Evolutionary conservation across 2,888 invertebrate genomes (phyloP).

Genomic region (Aporophyla nigra): DNA sequence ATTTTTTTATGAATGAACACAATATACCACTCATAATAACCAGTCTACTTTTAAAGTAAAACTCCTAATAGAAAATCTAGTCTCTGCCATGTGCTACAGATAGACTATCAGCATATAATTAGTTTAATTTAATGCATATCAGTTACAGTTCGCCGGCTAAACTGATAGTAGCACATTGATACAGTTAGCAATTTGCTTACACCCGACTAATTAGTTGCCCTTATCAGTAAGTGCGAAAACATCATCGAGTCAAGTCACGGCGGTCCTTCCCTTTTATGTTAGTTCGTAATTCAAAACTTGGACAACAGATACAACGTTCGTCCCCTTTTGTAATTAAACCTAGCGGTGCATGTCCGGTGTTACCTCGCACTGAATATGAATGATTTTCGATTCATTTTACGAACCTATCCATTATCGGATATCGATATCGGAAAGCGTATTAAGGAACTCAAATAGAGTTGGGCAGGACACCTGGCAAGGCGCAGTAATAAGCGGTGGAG

Average conservation of each 20-base stretch:
- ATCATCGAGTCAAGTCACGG: conserved; percentile 57
- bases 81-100: neutral
- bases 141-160: conserved; percentile 43
- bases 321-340: conserved; percentile 49
- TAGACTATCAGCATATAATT: conserved; percentile 20
- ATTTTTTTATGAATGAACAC: conserved; percentile 34
- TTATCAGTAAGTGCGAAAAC: conserved; percentile 51
- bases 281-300: conserved; percentile 42
- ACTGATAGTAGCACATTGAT: conserved; percentile 35
- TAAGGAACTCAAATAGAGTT: too few species aligned
- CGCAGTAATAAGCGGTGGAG: too few species aligned
- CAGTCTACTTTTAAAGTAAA: conserved; percentile 26
- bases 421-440: too few species aligned
- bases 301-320: conserved; percentile 29
- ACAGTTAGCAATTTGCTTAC: conserved; percentile 55
- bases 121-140: conserved; percentile 40
- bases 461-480: too few species aligned
- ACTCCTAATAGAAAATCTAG: conserved; percentile 25
- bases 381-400: neutral
- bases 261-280: conserved; percentile 48
- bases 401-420: neutral
- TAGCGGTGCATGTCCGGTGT: conserved; percentile 65
- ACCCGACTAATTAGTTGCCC: conserved; percentile 54
- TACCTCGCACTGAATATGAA: conserved; percentile 44
- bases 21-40: neutral